A percentile compares a stretch with the other conserved stretches of the same genome.
Conservation (phyloP, 2,113 vertebrate genomes). For the Chloebia gouldiae region DNA sequence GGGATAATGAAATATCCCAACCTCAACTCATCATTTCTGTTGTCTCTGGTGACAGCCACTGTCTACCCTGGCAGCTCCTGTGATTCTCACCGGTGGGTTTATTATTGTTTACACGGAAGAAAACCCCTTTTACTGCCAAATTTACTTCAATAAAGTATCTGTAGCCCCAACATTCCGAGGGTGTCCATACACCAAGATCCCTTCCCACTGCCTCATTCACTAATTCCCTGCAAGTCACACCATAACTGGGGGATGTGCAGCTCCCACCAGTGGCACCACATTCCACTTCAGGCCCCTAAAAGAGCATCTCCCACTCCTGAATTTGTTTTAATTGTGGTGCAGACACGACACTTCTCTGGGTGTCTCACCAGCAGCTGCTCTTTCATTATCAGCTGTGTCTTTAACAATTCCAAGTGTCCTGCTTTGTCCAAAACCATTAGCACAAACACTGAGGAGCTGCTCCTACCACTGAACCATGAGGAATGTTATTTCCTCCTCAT, state of each 20-base stretch:
- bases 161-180: neutral
- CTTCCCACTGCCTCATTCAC: neutral
- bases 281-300: neutral
- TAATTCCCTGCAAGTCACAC: neutral
- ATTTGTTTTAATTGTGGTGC: neutral
- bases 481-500: neutral
- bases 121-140: neutral
- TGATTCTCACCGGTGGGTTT: neutral
- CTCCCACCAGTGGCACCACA: neutral
- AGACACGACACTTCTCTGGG: neutral
- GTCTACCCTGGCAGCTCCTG: neutral
- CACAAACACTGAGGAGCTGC: neutral
- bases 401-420: neutral
- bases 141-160: neutral
- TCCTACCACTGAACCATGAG: constrained; percentile 6
- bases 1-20: neutral
- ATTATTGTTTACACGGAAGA: neutral
- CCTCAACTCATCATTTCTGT: neutral
- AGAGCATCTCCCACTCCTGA: neutral
- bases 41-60: neutral
- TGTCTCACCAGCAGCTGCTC: neutral
- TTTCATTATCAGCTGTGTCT: neutral
- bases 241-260: neutral
- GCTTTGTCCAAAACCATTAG: neutral
- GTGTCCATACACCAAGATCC: neutral